phyloP scores from a whole-genome alignment of 2,888 invertebrate species.

The Diloba caeruleocephala region DNA sequence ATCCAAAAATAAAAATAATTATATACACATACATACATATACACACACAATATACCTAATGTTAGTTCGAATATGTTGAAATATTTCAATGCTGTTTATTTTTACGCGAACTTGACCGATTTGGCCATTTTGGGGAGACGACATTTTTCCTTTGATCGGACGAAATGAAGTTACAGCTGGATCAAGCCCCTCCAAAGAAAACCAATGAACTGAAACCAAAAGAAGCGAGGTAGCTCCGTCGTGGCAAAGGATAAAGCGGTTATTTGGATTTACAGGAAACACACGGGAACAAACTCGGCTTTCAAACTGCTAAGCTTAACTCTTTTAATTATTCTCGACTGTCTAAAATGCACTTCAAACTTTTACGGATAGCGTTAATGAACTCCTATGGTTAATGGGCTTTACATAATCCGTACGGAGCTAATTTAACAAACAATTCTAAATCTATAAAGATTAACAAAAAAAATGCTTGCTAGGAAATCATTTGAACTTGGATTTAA shows the following conservation, averaged over 20 bases:
- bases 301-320: constrained; percentile 66
- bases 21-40: too few relatives aligned
- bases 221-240: constrained; percentile 46
- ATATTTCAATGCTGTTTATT: too few relatives aligned
- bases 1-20: too few relatives aligned
- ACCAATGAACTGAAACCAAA: constrained; percentile 55
- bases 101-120: constrained; percentile 8
- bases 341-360: constrained; percentile 62
- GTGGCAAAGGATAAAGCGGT: constrained; percentile 58
- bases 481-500: too few relatives aligned
- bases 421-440: constrained; percentile 48
- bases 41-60: too few relatives aligned
- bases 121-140: constrained; percentile 12
- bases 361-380: constrained; percentile 65
- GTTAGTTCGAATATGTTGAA: not conserved
- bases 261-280: constrained; percentile 53
- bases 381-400: constrained; percentile 67
- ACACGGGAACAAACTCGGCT: constrained; percentile 62
- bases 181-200: constrained; percentile 55
- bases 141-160: constrained; percentile 46
- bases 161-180: constrained; percentile 56
- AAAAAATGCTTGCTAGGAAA: too few relatives aligned
- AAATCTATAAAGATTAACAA: constrained; percentile 4
- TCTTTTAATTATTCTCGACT: constrained; percentile 75
- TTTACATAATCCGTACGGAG: constrained; percentile 59